A percentile compares a stretch with the other conserved stretches of the same genome.
Evolutionary conservation across 2,888 invertebrate genomes (phyloP).

Genomic region (Steinernema scapterisci): DNA sequence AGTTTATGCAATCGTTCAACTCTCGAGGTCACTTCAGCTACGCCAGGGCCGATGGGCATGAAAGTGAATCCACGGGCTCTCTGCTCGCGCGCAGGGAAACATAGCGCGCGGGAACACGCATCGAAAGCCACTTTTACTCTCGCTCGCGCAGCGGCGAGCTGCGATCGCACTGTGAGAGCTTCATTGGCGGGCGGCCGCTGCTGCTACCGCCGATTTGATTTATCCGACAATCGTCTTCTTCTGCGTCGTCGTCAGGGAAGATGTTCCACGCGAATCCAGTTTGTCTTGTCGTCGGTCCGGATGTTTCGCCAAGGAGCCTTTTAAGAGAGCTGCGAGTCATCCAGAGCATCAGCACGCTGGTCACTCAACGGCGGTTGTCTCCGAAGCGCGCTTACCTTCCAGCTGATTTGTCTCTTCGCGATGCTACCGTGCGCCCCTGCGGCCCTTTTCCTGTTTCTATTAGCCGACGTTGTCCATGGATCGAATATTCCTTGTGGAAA

Average conservation of each 20-base stretch:
- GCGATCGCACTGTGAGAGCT: constrained; percentile 8
- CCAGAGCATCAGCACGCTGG: constrained; percentile 30
- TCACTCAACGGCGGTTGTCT: constrained; percentile 27
- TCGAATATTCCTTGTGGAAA: constrained; percentile 63
- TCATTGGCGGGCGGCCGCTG: constrained; percentile 13
- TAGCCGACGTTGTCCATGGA: background rate
- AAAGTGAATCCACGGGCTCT: constrained; percentile 8
- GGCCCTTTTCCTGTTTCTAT: background rate
- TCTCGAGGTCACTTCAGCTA: constrained; percentile 24
- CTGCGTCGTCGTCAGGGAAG: constrained; percentile 23
- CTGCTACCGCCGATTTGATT: constrained; percentile 23
- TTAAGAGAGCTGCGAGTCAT: constrained; percentile 28
- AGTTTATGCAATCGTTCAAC: constrained; percentile 20
- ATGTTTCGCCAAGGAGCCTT: constrained; percentile 30
- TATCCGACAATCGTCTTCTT: constrained; percentile 15
- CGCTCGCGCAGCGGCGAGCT: constrained; percentile 5
- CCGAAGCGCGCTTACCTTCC: constrained; percentile 16
- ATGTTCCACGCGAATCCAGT: constrained; percentile 33
- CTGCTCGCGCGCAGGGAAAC: background rate
- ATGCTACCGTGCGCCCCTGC: constrained; percentile 19
- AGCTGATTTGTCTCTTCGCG: background rate
- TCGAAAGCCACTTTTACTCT: background rate
- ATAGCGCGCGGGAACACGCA: no score
- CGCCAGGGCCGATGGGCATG: constrained; percentile 22
- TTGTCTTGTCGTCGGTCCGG: constrained; percentile 33